These are phyloP conservation scores for Heliconius himera DNA, from an alignment of 1,140 invertebrate species.

Conservation along the genomic window DNA sequence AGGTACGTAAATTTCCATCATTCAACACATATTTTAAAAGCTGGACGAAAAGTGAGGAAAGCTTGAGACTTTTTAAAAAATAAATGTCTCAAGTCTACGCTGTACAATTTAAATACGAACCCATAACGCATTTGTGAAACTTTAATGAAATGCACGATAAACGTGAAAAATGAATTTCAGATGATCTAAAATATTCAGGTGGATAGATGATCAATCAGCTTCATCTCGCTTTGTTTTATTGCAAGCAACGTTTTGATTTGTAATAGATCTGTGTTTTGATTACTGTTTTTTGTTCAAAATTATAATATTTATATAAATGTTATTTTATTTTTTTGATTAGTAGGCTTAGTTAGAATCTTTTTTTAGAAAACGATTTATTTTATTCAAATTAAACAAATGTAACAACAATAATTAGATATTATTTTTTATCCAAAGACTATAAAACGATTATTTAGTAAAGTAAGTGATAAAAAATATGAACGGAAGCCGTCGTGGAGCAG, in stretches of 20 bases:
- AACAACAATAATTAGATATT: no score
- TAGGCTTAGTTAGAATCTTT: no score
- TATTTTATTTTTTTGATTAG: no score
- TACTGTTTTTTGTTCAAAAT: neutral
- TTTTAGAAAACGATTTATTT: no score
- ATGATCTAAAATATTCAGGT: neutral
- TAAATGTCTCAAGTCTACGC: slow-evolving; percentile 4
- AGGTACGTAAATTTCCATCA: no score
- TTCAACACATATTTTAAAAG: no score
- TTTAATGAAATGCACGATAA: slow-evolving; percentile 20
- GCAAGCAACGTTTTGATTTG: neutral
- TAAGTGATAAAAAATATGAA: no score
- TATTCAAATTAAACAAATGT: no score
- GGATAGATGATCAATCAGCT: neutral
- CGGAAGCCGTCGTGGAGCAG: no score
- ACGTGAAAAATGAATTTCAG: slow-evolving; percentile 26
- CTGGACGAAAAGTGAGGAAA: no score
- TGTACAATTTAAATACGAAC: slow-evolving; percentile 18
- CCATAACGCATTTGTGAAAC: slow-evolving; percentile 27
- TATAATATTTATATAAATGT: neutral
- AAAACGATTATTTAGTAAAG: no score
- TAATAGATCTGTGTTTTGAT: neutral
- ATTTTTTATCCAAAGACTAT: no score
- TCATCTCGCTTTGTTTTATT: neutral
- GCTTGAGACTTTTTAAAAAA: neutral